Conservation (phyloP, 2,888 invertebrate genomes). For the Axea sp. region DNA sequence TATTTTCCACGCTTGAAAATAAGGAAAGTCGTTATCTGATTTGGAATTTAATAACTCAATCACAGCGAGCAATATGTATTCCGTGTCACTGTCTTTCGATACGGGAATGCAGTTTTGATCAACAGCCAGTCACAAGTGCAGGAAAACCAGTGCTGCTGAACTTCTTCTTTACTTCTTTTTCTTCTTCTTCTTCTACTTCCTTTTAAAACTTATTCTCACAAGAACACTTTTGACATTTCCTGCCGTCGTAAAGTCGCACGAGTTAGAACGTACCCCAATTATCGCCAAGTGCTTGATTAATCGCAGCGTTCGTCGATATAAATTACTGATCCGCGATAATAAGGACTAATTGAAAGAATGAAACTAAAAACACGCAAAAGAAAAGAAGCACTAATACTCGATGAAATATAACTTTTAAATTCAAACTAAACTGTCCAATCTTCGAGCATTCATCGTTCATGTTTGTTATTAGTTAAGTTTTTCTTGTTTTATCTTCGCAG, state of each 20-base stretch:
- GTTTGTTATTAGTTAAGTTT: constrained; percentile 5
- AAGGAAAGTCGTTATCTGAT: too few relatives aligned
- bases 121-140: too few relatives aligned
- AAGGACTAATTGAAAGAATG: constrained; percentile 1
- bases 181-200: constrained; percentile 8
- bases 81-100: too few relatives aligned
- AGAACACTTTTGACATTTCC: constrained; percentile 24
- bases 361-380: too few relatives aligned
- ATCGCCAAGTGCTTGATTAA: constrained; percentile 32
- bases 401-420: too few relatives aligned
- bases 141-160: too few relatives aligned
- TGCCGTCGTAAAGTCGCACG: constrained; percentile 25
- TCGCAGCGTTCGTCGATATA: constrained; percentile 15
- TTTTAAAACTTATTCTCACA: background rate
- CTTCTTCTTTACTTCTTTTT: too few relatives aligned
- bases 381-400: too few relatives aligned
- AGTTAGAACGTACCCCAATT: constrained; percentile 35
- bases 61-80: too few relatives aligned
- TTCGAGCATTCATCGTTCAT: constrained; percentile 15
- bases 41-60: too few relatives aligned
- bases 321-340: constrained; percentile 9
- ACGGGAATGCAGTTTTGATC: too few relatives aligned
- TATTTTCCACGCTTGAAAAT: too few relatives aligned
- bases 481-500: background rate
- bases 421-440: constrained; percentile 10